These are phyloP conservation scores for Gadus chalcogrammus DNA, from an alignment of 2,113 vertebrate species.

Conservation along the genomic window DNA sequence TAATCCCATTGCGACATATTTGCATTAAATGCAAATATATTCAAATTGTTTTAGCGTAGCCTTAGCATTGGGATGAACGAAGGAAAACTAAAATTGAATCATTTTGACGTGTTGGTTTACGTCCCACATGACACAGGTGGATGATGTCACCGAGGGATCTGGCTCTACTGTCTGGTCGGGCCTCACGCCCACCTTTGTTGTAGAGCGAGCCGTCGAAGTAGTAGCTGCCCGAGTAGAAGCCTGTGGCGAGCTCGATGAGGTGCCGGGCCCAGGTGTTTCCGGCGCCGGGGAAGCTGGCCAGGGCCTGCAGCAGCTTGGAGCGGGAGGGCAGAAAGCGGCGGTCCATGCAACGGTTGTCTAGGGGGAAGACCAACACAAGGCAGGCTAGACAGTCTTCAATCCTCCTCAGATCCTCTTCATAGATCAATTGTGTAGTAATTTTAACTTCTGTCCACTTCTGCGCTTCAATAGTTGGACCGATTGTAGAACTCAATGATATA, in stretches of 20 bases:
- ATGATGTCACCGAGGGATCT: background rate
- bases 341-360: slow-evolving; percentile 98
- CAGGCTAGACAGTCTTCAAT: too few species aligned
- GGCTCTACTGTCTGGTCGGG: background rate
- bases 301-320: slow-evolving; percentile 83
- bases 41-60: too few species aligned
- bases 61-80: too few species aligned
- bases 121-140: background rate
- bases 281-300: slow-evolving; percentile 93
- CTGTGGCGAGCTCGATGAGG: slow-evolving; percentile 92
- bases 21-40: too few species aligned
- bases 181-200: slow-evolving; percentile 84
- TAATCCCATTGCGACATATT: too few species aligned
- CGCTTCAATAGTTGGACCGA: too few species aligned
- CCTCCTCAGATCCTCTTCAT: background rate
- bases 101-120: too few species aligned
- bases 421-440: background rate
- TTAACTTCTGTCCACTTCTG: too few species aligned
- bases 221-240: slow-evolving; percentile 96
- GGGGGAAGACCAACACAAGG: background rate
- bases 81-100: too few species aligned
- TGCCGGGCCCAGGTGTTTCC: slow-evolving; percentile 98
- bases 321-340: slow-evolving; percentile 85
- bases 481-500: too few species aligned
- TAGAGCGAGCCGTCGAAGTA: slow-evolving; percentile 98